These are phyloP conservation scores for Blastomussa wellsi DNA, from an alignment of 92 coral and sea anemone species.

Conservation along the genomic window DNA sequence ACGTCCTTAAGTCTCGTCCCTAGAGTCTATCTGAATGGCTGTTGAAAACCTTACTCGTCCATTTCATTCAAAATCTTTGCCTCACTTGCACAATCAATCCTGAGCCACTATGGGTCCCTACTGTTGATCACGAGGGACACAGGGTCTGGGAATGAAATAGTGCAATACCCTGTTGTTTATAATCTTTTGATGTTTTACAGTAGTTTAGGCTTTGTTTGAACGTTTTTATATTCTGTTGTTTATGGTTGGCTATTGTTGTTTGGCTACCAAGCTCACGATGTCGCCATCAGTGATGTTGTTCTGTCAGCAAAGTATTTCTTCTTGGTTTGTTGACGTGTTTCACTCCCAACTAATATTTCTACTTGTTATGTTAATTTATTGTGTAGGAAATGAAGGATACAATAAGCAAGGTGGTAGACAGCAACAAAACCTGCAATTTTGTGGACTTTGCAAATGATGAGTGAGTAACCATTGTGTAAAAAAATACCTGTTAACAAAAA, in stretches of 20 bases:
- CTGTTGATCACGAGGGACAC: no score
- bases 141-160: no score
- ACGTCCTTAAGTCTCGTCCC: no score
- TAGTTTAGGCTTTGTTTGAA: no score
- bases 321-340: not conserved
- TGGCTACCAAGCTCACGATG: not conserved
- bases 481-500: not conserved
- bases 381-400: slow-evolving; percentile 3
- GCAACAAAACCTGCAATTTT: slow-evolving; percentile 74
- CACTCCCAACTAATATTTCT: not conserved
- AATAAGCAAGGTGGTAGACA: slow-evolving; percentile 22
- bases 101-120: no score
- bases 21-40: no score
- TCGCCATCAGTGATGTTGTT: not conserved
- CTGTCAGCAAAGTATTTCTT: not conserved
- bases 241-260: not conserved
- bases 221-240: not conserved
- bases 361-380: not conserved
- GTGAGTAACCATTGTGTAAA: slow-evolving; percentile 57
- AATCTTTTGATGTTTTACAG: no score
- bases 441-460: slow-evolving; percentile 77
- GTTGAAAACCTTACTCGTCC: no score
- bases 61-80: no score
- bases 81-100: no score
- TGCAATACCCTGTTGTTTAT: no score